Evolutionary conservation across 2,113 vertebrate species (phyloP).

Genomic region (Malurus melanocephalus): DNA sequence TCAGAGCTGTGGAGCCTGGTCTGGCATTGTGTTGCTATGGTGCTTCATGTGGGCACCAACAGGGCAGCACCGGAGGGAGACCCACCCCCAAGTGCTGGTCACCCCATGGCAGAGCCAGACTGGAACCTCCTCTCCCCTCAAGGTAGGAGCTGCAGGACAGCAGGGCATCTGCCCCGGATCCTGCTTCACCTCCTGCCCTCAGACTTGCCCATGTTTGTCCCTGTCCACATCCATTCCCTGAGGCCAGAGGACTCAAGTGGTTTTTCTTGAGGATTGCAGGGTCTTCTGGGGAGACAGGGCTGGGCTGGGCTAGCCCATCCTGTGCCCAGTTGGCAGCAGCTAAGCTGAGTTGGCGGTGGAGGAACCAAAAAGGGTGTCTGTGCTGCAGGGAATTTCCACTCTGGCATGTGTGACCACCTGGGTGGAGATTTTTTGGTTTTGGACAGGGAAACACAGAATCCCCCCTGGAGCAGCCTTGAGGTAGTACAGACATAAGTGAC

Average conservation of each 20-base stretch:
- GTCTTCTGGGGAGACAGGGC: not conserved
- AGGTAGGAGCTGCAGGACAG: constrained; percentile 42
- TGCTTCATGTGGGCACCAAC: constrained; percentile 21
- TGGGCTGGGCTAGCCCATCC: not conserved
- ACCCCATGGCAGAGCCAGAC: constrained; percentile 51
- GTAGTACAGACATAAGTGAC: not conserved
- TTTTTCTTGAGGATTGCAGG: not conserved
- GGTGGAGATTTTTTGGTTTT: not conserved
- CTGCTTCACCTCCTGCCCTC: not conserved
- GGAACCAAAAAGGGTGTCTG: not conserved
- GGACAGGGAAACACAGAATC: not conserved
- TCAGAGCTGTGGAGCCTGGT: constrained; percentile 68
- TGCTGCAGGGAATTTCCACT: not conserved
- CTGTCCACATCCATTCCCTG: not conserved
- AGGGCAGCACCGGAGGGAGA: constrained; percentile 38
- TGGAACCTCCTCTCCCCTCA: constrained; percentile 77
- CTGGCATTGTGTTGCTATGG: constrained; percentile 69
- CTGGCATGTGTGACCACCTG: not conserved
- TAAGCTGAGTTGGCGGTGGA: not conserved
- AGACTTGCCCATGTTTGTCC: not conserved
- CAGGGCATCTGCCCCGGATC: not conserved
- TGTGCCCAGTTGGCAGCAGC: not conserved
- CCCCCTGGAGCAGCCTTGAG: not conserved
- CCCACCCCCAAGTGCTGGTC: not conserved
- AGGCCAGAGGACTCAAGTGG: not conserved